phyloP scores from a whole-genome alignment of 2,113 vertebrate species.

The Bubalus kerabau region DNA sequence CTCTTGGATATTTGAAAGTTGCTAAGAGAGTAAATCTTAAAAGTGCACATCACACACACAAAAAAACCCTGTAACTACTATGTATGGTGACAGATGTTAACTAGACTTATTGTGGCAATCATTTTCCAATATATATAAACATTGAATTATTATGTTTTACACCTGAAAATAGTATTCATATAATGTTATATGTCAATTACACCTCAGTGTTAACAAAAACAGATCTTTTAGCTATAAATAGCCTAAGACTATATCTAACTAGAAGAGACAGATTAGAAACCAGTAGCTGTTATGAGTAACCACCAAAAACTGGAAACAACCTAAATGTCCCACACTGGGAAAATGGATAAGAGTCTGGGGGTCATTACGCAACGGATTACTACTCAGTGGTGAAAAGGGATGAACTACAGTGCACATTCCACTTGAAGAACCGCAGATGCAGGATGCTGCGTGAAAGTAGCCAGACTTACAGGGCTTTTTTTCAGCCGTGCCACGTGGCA shows the following conservation, averaged over 20 bases:
- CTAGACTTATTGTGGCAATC: neutral
- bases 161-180: neutral
- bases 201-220: neutral
- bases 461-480: neutral
- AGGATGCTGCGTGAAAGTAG: neutral
- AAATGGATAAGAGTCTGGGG: neutral
- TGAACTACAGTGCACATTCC: neutral
- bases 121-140: neutral
- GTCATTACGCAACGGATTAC: rapidly evolving
- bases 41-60: neutral
- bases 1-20: neutral
- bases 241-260: neutral
- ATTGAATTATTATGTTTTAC: neutral
- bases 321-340: neutral
- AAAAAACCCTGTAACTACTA: neutral
- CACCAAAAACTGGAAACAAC: neutral
- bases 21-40: neutral
- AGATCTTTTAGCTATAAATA: neutral
- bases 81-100: neutral
- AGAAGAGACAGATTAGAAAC: neutral
- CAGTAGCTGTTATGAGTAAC: neutral
- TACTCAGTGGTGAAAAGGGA: neutral
- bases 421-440: neutral
- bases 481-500: neutral
- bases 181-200: neutral